Evolutionary conservation across 2,888 invertebrate genomes (phyloP), one percentile per base, ranked within the genome.

Genomic region (Microplitis manilae): DNA sequence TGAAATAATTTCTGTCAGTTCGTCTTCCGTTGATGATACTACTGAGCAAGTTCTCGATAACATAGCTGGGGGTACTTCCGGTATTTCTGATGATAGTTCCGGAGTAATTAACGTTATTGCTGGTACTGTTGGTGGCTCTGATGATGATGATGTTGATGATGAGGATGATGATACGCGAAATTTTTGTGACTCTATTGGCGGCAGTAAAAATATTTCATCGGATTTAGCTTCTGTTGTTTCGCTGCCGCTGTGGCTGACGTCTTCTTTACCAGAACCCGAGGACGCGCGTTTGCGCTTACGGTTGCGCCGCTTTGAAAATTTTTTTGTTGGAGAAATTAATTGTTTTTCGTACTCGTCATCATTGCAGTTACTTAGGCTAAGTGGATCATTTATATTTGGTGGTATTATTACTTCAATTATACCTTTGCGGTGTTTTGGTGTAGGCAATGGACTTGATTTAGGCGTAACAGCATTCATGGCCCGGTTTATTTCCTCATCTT

Each of bases 371-470:
- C 84, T 89, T 77, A 98, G 91, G 90, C 97, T 97, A 72, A 98
- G 90, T 0, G 98, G 98, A 91, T 98, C 98, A 85, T 94, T 93
- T 71, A 97, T 96, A 88, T 98, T 97, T 50, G 96, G 96, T 71
- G 98, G 98, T 87, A 97, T 97, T 78, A 97, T 95, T 2, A 96
- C 97, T 91, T 97, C 96, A 81, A 98, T 95, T 87, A 94, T 94
- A 65, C 93, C 94, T 88, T 95, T 95, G 80, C 95, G 93, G 79
- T 95, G 92, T 73, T 94, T 94, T n/a, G 96, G 96, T 61, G 95
- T 95, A 74, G 96, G 95, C 86, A 97, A 90, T 0, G 98, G 98
- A 77, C 98, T 98, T 41, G 97, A 96, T 86, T 96, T 95, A 73
- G 98, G 98, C 15, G 98, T 98, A 0, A 95, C 94, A n/a, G 95